A percentile compares a stretch with the other conserved stretches of the same genome.
These are phyloP conservation scores for Pachliopta kotzebuea DNA, from an alignment of 2,888 invertebrate genomes.

Conservation along the genomic window DNA sequence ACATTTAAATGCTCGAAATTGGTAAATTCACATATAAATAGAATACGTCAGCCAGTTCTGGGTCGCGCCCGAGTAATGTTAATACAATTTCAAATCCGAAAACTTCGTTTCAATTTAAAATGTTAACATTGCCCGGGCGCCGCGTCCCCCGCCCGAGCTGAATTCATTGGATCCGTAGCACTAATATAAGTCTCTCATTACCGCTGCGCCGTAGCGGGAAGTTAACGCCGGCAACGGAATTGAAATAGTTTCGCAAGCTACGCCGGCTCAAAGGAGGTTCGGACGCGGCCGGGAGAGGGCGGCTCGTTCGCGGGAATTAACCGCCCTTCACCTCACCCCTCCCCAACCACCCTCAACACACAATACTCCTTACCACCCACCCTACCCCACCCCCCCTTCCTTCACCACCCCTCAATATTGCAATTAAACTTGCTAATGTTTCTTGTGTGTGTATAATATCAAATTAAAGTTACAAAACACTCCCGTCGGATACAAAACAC, in stretches of 20 bases:
- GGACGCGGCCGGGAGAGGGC: neutral
- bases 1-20: too few relatives aligned
- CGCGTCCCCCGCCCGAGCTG: conserved; percentile 5
- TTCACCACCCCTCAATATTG: neutral
- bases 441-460: neutral
- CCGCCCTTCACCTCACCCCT: too few relatives aligned
- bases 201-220: conserved; percentile 3
- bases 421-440: neutral
- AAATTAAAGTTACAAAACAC: neutral
- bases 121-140: neutral
- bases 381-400: too few relatives aligned
- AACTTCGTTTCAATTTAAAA: conserved; percentile 8
- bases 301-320: neutral
- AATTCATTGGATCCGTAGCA: conserved; percentile 11
- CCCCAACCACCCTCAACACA: too few relatives aligned
- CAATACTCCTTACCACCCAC: too few relatives aligned
- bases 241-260: conserved; percentile 25
- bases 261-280: conserved; percentile 20
- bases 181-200: conserved; percentile 15
- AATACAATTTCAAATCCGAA: neutral
- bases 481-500: neutral
- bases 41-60: too few relatives aligned
- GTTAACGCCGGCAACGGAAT: conserved; percentile 11
- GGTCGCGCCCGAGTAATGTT: neutral
- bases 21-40: too few relatives aligned